Evolutionary conservation across 1,140 invertebrate species (phyloP).

Genomic region (Bombus terrestris): DNA sequence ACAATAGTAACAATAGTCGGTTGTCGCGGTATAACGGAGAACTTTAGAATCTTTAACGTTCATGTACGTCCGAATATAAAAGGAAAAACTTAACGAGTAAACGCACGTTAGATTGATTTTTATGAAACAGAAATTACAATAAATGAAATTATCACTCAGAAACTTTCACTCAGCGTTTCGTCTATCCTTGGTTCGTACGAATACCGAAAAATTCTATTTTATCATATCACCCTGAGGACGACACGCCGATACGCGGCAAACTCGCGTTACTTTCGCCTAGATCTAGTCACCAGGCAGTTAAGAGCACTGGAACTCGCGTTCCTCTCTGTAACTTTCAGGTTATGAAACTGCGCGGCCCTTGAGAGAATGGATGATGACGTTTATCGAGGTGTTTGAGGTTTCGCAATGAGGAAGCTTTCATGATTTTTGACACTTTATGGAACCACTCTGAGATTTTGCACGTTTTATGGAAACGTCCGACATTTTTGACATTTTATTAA

Average conservation of each 20-base stretch:
- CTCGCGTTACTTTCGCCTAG: slow-evolving; percentile 49
- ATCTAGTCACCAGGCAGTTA: slow-evolving; percentile 9
- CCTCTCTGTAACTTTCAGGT: not conserved
- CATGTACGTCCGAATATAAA: too few relatives aligned
- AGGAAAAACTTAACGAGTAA: too few relatives aligned
- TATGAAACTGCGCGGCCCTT: not conserved
- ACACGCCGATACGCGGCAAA: slow-evolving; percentile 47
- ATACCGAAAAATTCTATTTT: too few relatives aligned
- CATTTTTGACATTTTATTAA: not conserved
- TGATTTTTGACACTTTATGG: not conserved
- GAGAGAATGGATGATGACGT: not conserved
- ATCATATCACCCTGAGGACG: slow-evolving; percentile 54
- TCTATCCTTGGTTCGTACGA: too few relatives aligned
- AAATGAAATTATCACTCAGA: too few relatives aligned
- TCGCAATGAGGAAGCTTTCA: too few relatives aligned
- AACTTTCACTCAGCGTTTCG: not conserved
- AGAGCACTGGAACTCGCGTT: not conserved
- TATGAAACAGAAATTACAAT: too few relatives aligned
- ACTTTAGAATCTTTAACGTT: too few relatives aligned
- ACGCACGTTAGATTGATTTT: too few relatives aligned
- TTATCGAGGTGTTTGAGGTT: not conserved
- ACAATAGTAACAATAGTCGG: too few relatives aligned
- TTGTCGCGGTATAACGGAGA: too few relatives aligned
- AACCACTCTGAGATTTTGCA: not conserved
- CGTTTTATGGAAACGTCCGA: not conserved